Base-by-base conservation (phyloP, 2,113 vertebrate genomes). In the Herpailurus yagouaroundi region DNA sequence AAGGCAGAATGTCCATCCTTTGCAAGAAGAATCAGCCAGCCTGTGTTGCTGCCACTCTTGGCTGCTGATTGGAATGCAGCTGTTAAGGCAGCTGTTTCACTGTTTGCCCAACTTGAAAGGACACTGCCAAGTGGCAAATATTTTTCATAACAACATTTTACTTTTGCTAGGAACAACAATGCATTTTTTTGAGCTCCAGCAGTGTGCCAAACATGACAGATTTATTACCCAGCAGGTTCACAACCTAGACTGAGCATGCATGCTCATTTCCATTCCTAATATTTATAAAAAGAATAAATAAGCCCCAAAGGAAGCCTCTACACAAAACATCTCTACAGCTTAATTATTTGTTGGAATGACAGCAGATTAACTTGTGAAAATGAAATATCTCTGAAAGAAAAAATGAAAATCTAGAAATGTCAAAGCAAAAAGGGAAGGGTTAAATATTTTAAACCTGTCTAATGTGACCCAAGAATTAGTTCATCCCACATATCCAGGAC, bases 11-110 rank as follows among this genome's bases (percentile, higher is more conserved):
- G 69, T 64, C 36, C 16, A 4, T 45, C 73, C 89, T 93, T 16
- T 33, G 69, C 57, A 82, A 88, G 81, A 81, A 66, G 71, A 71
- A 41, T 36, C 81, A 14, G 64, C 63, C 82, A 15, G 90, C 68
- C 76, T 64, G 0, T 41, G 25, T 38, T 68, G 93, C 87, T 14
- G 50, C 85, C 1, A 13, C 31, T 88, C 81, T 91, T 81, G 93
- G 91, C 94, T 91, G 82, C 69, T 0, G 0, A 45, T 41, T 88
- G 80, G 95, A 97, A 96, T 94, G 92, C 96, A 96, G 94, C 97
- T 97, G 94, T 91, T 90, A 33, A 68, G n/a, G 80, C 97, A 97
- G 97, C 95, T 97, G 97, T 71, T 91, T 45, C 81, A 84, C 94
- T 81, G 73, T 94, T 97, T 96, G 80, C 66, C 86, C 92, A 90